Conservation (phyloP, 2,113 vertebrate genomes). For the Syngnathus typhle region DNA sequence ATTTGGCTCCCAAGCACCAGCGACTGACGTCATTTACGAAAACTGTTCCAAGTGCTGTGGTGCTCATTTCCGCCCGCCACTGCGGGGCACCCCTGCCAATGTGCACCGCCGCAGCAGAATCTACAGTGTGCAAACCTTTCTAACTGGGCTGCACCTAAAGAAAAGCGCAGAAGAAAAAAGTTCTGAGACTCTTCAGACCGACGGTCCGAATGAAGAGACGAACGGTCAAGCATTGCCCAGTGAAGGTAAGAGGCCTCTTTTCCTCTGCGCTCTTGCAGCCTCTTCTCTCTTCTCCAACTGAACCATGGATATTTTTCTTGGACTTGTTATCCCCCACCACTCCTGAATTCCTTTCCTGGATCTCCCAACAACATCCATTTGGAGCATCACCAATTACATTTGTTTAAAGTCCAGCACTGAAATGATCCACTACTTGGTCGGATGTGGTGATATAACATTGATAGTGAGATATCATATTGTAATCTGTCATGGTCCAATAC, state of each 20-base stretch:
- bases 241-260: conserved; percentile 59
- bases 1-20: neutral
- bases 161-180: conserved; percentile 17
- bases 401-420: neutral
- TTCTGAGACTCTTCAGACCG: conserved; percentile 7
- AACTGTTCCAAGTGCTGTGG: conserved; percentile 62
- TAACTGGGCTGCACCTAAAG: conserved; percentile 6
- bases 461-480: neutral
- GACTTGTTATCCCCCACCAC: neutral
- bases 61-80: conserved; percentile 39
- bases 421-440: neutral
- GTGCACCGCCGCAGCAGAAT: neutral
- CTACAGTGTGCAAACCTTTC: conserved; percentile 2
- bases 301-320: neutral
- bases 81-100: conserved; percentile 8
- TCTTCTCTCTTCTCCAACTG: neutral
- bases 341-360: neutral
- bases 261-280: neutral
- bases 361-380: neutral
- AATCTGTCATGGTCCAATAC: neutral
- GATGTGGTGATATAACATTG: neutral
- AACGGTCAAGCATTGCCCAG: conserved; percentile 16
- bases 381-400: neutral
- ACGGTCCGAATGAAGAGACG: conserved; percentile 22
- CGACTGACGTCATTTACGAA: conserved; percentile 55